A percentile compares a stretch with the other conserved stretches of the same genome.
phyloP scores from a whole-genome alignment of 2,888 invertebrate species.

The Cephus pygmeus region DNA sequence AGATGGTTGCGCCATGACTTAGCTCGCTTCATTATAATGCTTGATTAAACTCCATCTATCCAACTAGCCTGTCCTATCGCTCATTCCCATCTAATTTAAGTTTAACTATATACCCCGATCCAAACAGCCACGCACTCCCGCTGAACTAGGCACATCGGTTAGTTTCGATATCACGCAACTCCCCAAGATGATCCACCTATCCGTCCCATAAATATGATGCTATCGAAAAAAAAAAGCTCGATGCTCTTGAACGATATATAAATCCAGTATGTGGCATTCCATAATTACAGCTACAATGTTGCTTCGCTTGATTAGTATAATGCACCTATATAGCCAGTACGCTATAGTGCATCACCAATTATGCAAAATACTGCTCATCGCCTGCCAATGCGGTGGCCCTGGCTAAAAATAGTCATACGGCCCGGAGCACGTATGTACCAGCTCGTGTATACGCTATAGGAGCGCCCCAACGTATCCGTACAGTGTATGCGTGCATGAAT shows the following conservation, averaged over 20 bases:
- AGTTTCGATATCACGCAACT: background rate
- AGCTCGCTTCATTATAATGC: constrained; percentile 21
- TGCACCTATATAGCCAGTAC: background rate
- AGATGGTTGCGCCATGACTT: constrained; percentile 20
- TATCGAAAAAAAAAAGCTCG: background rate
- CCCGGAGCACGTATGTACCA: background rate
- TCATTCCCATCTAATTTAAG: constrained; percentile 21
- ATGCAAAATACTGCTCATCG: background rate
- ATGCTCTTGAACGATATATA: background rate
- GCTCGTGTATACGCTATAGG: background rate
- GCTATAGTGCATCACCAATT: background rate
- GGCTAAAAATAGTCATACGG: constrained; percentile 3
- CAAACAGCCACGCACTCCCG: background rate
- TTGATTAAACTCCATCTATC: constrained; percentile 21
- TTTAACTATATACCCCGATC: constrained; percentile 12
- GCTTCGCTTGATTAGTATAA: background rate
- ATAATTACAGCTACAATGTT: background rate
- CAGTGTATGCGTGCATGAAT: constrained; percentile 15
- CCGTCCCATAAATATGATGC: background rate
- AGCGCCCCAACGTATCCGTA: background rate
- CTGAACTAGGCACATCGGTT: background rate
- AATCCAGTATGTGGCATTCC: background rate
- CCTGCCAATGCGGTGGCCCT: background rate
- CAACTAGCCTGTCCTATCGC: constrained; percentile 17
- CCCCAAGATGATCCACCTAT: background rate